Base-by-base conservation (phyloP, 2,888 invertebrate species). In the Lapara coniferarum region DNA sequence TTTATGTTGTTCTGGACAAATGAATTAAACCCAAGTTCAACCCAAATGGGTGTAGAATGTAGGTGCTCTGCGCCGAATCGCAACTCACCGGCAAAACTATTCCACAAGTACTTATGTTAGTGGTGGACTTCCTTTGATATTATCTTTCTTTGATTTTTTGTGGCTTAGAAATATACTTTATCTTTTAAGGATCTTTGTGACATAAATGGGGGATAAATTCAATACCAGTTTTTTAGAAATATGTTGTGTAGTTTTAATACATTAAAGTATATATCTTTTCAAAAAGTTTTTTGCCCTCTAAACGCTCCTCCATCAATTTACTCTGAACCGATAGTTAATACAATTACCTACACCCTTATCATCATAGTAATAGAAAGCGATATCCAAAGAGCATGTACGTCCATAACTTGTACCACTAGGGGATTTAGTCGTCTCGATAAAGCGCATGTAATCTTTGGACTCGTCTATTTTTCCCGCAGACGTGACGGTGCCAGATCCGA, bases 1-100 rank as follows among this genome's bases (percentile, higher is more conserved):
- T 79, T 81, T 66, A 56, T 66, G 66, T 57, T 77, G 76, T 77
- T 78, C 68, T 59, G 58, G 76, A 78, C 75, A 77, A 78, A 78
- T 75, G 73, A 76, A 74, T 77, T 77, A 74, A 69, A 75, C 71
- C 67, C 70, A 73, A 71, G 72, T 67, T 66, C 44, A 70, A 71
- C 68, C 25, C 12, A 56, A 67, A 67, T 46, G 56, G n/a, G 14
- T 49, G 57, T 44, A 57, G 57, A 19, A 46, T 73, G 71, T 58
- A 70, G 51, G 68, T 58, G 68, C 30, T 37, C 58, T 37, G 63
- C 13, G 12, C 13, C 19, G 59, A 46, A 63, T 63, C 16, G 12
- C 59, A 63, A 63, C 49, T 63, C 63, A 63, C 49, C 49, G 63
- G 49, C 19, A 63, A 63, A 12, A 46, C 10, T 63, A 49, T 63